phyloP scores from a whole-genome alignment of 2,797 vertebrate species.

The Aeoliscus strigatus region DNA sequence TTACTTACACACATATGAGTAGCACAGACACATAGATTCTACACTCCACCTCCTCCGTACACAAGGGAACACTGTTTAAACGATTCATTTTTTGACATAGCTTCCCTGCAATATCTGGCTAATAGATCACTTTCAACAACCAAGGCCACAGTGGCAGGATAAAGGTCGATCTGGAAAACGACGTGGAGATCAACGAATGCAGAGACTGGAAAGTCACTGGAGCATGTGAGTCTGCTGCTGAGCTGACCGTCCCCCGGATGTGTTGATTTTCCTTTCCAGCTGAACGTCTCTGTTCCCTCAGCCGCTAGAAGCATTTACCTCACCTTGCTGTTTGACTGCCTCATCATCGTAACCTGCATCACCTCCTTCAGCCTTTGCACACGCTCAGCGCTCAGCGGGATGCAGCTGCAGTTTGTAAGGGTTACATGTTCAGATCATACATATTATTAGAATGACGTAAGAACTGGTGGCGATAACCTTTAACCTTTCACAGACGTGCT shows the following conservation, averaged over 20 bases:
- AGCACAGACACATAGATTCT: no score
- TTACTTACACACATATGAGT: no score
- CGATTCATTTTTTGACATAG: background rate
- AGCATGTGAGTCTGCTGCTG: conserved; percentile 74
- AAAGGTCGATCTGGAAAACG: conserved; percentile 84
- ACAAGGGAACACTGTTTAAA: conserved; percentile 7
- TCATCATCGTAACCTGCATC: conserved; percentile 85
- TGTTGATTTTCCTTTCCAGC: background rate
- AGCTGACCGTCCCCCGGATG: no score
- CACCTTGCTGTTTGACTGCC: conserved; percentile 86
- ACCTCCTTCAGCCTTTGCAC: conserved; percentile 83
- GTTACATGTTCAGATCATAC: no score
- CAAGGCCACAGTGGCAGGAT: conserved; percentile 90
- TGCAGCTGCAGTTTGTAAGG: conserved; percentile 84
- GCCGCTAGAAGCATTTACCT: conserved; percentile 83
- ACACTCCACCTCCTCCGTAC: background rate
- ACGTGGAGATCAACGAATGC: conserved; percentile 76
- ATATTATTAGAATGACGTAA: no score
- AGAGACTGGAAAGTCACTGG: conserved; percentile 81
- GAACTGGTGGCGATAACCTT: no score
- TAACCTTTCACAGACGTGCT: background rate
- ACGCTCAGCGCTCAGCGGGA: conserved; percentile 84
- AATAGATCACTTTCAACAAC: conserved; percentile 88
- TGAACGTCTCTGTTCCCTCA: conserved; percentile 28
- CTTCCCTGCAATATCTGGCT: conserved; percentile 9